Percentiles rank a stretch among this genome's conserved stretches.
Conservation (phyloP, 1,140 invertebrate genomes). For the Meloidogyne floridensis region DNA sequence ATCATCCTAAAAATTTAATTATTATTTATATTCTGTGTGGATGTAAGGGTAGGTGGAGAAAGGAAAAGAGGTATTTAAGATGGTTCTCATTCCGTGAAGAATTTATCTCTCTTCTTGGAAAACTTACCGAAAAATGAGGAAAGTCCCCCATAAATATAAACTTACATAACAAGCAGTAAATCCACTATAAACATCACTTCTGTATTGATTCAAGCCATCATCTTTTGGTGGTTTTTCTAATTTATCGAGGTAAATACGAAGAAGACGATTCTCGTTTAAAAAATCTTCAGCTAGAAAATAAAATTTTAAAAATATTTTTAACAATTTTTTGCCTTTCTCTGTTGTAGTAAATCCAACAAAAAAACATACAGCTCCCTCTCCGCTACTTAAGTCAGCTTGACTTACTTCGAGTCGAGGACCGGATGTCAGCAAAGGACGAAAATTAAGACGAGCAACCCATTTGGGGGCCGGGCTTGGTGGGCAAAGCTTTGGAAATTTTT, state of each 20-base stretch:
- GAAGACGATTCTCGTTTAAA: constrained; percentile 17
- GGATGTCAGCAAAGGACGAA: constrained; percentile 11
- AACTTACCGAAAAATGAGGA: too few species aligned
- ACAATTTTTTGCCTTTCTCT: constrained; percentile 24
- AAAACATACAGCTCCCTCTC: constrained; percentile 13
- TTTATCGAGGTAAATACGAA: constrained; percentile 16
- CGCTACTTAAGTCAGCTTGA: neutral
- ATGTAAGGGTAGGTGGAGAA: too few species aligned
- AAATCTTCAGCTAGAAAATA: constrained; percentile 27
- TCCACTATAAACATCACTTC: constrained; percentile 13
- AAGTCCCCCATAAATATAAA: too few species aligned
- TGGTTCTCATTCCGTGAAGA: too few species aligned
- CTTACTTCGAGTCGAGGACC: constrained; percentile 20
- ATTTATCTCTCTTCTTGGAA: too few species aligned
- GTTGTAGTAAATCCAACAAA: constrained; percentile 33
- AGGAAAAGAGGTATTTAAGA: too few species aligned
- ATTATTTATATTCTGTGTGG: too few species aligned
- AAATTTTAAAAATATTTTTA: neutral
- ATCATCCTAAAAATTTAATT: constrained; percentile 22
- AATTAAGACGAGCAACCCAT: constrained; percentile 25
- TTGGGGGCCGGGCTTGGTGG: constrained; percentile 9
- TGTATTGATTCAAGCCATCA: constrained; percentile 20
- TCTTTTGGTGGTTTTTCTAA: neutral
- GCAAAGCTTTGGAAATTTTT: constrained; percentile 23
- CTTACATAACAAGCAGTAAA: constrained; percentile 42